phyloP scores from a whole-genome alignment of 2,888 invertebrate species.

The Yponomeuta plumbellus region DNA sequence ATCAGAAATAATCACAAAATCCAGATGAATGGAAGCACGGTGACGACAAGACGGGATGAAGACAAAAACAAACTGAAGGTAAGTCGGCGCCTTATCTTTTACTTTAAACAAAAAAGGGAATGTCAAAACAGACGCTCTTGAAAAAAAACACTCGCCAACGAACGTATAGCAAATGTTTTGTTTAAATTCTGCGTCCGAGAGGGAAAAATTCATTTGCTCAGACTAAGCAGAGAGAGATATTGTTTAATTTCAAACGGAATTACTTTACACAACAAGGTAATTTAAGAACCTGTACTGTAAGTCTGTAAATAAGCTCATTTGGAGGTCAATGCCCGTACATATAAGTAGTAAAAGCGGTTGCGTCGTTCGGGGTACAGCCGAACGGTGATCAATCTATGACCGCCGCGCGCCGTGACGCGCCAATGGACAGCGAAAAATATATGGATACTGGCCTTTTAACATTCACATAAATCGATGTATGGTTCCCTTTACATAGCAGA shows the following conservation, averaged over 20 bases:
- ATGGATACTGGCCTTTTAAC: conserved; percentile 38
- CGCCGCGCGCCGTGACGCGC: conserved; percentile 49
- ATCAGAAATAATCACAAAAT: conserved; percentile 50
- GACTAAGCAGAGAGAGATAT: too few relatives aligned
- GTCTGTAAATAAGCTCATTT: not conserved
- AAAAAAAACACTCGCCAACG: not conserved
- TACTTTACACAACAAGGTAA: too few relatives aligned
- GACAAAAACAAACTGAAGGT: conserved; percentile 41
- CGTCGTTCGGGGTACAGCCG: conserved; percentile 21
- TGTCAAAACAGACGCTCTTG: conserved; percentile 21
- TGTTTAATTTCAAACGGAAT: too few relatives aligned
- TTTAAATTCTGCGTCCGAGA: not conserved
- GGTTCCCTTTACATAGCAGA: not conserved
- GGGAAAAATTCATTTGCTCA: too few relatives aligned
- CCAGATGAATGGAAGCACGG: conserved; percentile 46
- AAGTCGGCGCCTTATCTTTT: conserved; percentile 34
- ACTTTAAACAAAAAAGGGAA: conserved; percentile 38
- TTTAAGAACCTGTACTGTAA: not conserved
- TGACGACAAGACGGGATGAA: conserved; percentile 33
- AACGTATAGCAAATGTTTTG: not conserved
- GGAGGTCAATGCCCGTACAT: not conserved
- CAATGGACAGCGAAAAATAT: conserved; percentile 54
- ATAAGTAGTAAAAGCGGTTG: not conserved
- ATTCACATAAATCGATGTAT: not conserved
- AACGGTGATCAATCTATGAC: conserved; percentile 64